phyloP scores from a whole-genome alignment of 2,888 invertebrate genomes.

The Candidula unifasciata region DNA sequence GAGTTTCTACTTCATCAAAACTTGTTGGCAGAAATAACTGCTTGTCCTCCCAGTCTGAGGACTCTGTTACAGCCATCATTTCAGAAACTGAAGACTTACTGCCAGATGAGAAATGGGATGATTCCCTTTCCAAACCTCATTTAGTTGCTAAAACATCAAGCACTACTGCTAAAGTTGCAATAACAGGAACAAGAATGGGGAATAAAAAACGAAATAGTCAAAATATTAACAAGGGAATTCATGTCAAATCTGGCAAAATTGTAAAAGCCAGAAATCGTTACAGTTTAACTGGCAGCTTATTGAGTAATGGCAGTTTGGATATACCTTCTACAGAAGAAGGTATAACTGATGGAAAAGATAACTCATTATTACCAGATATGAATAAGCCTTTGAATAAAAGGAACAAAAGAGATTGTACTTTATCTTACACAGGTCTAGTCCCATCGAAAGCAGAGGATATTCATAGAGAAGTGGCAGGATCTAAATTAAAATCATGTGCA shows the following conservation, averaged over 20 bases:
- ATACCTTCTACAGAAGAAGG: no score
- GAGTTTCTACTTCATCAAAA: not conserved
- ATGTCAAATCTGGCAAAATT: not conserved
- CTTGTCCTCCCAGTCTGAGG: slow-evolving; percentile 6
- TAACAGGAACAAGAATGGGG: slow-evolving; percentile 7
- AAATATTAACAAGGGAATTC: not conserved
- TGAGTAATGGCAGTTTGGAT: not conserved
- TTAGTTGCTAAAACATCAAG: not conserved
- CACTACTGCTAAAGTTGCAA: not conserved
- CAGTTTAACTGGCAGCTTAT: not conserved
- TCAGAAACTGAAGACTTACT: not conserved
- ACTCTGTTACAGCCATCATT: slow-evolving; percentile 33
- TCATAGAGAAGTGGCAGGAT: not conserved
- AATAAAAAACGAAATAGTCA: not conserved
- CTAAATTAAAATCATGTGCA: not conserved
- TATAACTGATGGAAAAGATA: not conserved
- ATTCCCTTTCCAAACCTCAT: slow-evolving; percentile 10
- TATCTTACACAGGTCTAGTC: not conserved
- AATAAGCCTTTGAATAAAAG: not conserved
- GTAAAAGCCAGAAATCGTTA: not conserved
- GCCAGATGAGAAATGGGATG: not conserved
- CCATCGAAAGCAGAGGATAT: not conserved
- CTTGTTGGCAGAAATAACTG: not conserved
- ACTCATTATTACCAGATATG: not conserved
- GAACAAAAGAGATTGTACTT: not conserved